These are phyloP conservation scores for Hapalemur alaotrensis DNA, from an alignment of 2,797 vertebrate genomes.

Conservation along the genomic window DNA sequence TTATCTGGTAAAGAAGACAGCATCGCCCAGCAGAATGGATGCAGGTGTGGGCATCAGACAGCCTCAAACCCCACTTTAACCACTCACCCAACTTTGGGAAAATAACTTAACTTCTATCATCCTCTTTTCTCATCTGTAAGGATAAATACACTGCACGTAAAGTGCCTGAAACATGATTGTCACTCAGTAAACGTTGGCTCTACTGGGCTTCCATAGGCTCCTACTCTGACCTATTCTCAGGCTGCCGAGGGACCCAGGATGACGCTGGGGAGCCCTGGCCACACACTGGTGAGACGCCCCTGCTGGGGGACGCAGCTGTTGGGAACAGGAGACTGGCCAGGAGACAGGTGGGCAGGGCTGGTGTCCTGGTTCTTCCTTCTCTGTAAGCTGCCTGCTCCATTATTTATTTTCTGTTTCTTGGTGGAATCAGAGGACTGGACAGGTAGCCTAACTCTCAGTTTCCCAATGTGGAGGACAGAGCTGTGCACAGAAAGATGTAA, in stretches of 20 bases:
- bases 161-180: background rate
- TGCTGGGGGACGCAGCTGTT: background rate
- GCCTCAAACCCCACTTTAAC: background rate
- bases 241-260: background rate
- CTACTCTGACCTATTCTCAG: background rate
- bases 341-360: no score
- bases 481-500: background rate
- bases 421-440: background rate
- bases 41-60: background rate
- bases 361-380: background rate
- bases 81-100: background rate
- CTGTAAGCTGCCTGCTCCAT: background rate
- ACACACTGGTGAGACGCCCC: fast-evolving
- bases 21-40: background rate
- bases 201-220: no score
- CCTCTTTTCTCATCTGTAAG: background rate
- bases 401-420: background rate
- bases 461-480: background rate
- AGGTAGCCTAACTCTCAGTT: background rate
- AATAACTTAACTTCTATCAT: background rate
- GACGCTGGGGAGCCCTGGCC: fast-evolving
- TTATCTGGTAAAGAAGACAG: background rate
- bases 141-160: background rate
- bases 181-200: background rate
- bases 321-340: fast-evolving